Percentiles rank a stretch among this genome's conserved stretches.
phyloP scores from a whole-genome alignment of 2,797 vertebrate genomes.

The Peromyscus nudipes region DNA sequence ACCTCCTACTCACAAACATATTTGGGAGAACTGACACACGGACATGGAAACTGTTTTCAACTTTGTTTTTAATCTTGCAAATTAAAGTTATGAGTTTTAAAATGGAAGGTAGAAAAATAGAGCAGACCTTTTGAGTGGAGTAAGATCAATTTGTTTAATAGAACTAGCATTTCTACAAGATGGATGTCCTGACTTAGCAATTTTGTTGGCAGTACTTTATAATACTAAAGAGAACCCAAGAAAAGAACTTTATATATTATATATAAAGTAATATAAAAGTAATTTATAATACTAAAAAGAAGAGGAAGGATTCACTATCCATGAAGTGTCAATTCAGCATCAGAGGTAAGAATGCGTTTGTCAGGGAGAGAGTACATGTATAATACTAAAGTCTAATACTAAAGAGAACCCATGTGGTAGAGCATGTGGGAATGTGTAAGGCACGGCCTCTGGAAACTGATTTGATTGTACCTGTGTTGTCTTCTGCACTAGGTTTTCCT shows the following conservation, averaged over 20 bases:
- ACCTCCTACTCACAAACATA: background rate
- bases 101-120: slow-evolving; percentile 58
- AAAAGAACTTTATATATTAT: too few species aligned
- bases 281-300: too few species aligned
- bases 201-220: slow-evolving; percentile 56
- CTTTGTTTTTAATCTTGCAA: slow-evolving; percentile 44
- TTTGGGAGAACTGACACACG: slow-evolving; percentile 18
- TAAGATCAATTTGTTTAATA: slow-evolving; percentile 66
- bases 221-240: background rate
- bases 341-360: too few species aligned
- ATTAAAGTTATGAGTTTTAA: slow-evolving; percentile 22
- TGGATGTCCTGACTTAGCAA: slow-evolving; percentile 50
- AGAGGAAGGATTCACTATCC: too few species aligned
- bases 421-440: background rate
- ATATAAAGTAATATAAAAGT: too few species aligned
- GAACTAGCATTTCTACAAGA: slow-evolving; percentile 36
- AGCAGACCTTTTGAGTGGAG: background rate
- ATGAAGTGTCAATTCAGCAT: too few species aligned
- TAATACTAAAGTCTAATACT: too few species aligned
- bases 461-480: slow-evolving; percentile 40
- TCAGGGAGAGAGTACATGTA: too few species aligned
- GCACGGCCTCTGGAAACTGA: slow-evolving; percentile 4
- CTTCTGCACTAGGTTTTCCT: slow-evolving; percentile 36
- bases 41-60: slow-evolving; percentile 28
- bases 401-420: too few species aligned